Percentiles rank a stretch among this genome's conserved stretches.
These are phyloP conservation scores for Nesospiza acunhae DNA, from an alignment of 2,113 vertebrate genomes.

Conservation along the genomic window DNA sequence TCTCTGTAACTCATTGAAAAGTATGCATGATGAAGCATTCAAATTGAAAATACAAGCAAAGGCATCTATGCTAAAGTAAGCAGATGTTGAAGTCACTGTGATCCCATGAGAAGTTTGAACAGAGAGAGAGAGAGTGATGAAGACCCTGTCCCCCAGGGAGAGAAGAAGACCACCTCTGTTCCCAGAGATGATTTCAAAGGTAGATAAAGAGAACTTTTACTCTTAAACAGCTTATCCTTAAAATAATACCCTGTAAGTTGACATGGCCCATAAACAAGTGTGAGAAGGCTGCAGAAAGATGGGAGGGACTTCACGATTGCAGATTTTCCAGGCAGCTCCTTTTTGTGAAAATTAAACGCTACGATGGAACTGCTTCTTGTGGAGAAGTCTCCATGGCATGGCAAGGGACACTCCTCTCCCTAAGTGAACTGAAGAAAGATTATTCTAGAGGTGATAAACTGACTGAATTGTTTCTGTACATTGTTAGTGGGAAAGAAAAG, in stretches of 20 bases:
- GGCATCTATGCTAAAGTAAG: neutral
- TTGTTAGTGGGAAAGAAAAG: neutral
- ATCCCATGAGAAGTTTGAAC: neutral
- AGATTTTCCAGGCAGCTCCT: neutral
- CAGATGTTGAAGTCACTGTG: neutral
- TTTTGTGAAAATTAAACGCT: neutral
- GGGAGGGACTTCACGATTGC: neutral
- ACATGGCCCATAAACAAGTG: neutral
- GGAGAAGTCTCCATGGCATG: neutral
- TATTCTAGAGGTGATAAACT: neutral
- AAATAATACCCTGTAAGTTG: neutral
- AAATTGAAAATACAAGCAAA: neutral
- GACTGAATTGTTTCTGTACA: neutral
- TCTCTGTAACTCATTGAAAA: neutral
- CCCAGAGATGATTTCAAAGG: neutral
- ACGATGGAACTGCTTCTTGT: neutral
- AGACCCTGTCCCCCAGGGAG: neutral
- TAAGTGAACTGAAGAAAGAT: neutral
- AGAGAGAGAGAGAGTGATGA: neutral
- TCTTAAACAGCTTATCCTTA: neutral
- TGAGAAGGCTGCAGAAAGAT: neutral
- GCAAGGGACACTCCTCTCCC: neutral
- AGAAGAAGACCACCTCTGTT: neutral
- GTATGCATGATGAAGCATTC: neutral
- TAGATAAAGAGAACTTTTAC: neutral